Percentiles rank a stretch among this genome's conserved stretches.
These are phyloP conservation scores for Xylocopa sonorina DNA, from an alignment of 1,140 invertebrate species.

Conservation along the genomic window DNA sequence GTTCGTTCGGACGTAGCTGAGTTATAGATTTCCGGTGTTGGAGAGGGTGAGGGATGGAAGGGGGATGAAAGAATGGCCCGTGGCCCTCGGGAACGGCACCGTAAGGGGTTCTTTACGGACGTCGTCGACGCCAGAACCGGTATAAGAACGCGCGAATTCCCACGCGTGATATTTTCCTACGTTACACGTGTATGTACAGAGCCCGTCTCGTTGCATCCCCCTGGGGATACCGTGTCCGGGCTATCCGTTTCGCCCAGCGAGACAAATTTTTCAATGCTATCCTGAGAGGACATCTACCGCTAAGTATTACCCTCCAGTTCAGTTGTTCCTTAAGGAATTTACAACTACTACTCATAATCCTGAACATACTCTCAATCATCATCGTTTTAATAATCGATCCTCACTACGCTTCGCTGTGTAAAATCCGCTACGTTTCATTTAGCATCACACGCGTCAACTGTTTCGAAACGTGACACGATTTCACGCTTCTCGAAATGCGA, in stretches of 20 bases:
- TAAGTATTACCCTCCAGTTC: not conserved
- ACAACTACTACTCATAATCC: too few species aligned
- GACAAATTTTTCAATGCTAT: conserved; percentile 41
- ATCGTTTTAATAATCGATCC: too few species aligned
- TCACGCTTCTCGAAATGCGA: too few species aligned
- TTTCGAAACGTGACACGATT: too few species aligned
- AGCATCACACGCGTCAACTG: too few species aligned
- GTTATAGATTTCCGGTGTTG: conserved; percentile 56
- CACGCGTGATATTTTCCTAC: conserved; percentile 49
- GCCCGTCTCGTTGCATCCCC: not conserved
- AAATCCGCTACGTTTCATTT: too few species aligned
- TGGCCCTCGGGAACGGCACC: conserved; percentile 37
- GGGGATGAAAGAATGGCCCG: conserved; percentile 40
- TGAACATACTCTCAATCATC: too few species aligned
- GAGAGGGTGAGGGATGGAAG: too few species aligned
- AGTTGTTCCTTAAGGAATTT: not conserved
- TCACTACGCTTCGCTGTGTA: too few species aligned
- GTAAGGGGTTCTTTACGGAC: conserved; percentile 51
- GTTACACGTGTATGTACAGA: conserved; percentile 54
- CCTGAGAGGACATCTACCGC: not conserved
- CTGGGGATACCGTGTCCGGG: conserved; percentile 2
- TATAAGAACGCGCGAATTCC: conserved; percentile 54
- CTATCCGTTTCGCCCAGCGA: not conserved
- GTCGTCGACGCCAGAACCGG: conserved; percentile 39
- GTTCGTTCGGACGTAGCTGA: conserved; percentile 44